These are phyloP conservation scores for Cottoperca gobio DNA, from an alignment of 2,797 vertebrate species.

Conservation along the genomic window DNA sequence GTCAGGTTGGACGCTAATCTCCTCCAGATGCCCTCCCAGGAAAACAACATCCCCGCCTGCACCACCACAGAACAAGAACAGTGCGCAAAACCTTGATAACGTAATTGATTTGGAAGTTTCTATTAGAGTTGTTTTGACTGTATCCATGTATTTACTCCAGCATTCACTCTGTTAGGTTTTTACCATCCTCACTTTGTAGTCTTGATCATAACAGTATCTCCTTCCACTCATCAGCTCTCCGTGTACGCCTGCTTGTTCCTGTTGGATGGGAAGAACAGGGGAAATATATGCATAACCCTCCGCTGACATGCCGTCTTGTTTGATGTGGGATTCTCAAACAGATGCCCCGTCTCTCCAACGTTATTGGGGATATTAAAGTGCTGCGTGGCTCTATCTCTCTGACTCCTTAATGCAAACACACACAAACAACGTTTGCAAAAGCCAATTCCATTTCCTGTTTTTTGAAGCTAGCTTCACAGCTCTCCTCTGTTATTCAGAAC, in stretches of 20 bases:
- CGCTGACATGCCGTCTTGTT: constrained; percentile 69
- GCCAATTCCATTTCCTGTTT: constrained; percentile 61
- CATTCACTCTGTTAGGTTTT: constrained; percentile 37
- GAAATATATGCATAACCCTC: constrained; percentile 78
- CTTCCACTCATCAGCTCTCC: constrained; percentile 50
- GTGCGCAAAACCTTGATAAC: constrained; percentile 34
- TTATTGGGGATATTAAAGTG: constrained; percentile 71
- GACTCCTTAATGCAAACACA: constrained; percentile 59
- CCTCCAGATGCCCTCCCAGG: constrained; percentile 80
- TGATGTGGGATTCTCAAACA: constrained; percentile 79
- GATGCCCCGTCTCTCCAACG: constrained; percentile 59
- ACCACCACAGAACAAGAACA: constrained; percentile 22
- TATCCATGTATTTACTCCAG: constrained; percentile 2
- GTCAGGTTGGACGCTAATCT: constrained; percentile 81
- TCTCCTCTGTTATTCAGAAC: constrained; percentile 26
- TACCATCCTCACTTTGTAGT: constrained; percentile 31
- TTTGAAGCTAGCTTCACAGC: constrained; percentile 41
- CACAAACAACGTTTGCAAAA: constrained; percentile 50
- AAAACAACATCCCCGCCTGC: constrained; percentile 50
- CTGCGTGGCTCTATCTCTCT: constrained; percentile 54
- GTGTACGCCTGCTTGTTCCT: constrained; percentile 52
- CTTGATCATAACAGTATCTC: constrained; percentile 64
- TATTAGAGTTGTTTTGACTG: constrained; percentile 21
- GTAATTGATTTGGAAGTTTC: constrained; percentile 51
- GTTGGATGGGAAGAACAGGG: constrained; percentile 70